phyloP scores from a whole-genome alignment of 1,140 invertebrate genomes.

The Drosophila biarmipes region DNA sequence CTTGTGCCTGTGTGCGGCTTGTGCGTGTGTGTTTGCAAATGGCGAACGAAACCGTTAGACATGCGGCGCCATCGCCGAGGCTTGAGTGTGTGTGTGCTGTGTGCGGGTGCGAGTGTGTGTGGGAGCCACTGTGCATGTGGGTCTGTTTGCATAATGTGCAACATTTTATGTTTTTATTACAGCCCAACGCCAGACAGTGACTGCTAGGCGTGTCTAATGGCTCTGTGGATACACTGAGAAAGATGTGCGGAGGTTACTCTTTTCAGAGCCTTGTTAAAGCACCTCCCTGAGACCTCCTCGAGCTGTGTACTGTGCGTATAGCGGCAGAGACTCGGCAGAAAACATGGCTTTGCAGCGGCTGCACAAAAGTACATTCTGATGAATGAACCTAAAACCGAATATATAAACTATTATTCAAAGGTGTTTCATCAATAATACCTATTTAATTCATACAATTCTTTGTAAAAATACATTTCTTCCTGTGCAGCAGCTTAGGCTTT shows the following conservation, averaged over 20 bases:
- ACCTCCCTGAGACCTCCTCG: too few species aligned
- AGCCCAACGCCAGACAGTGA: slow-evolving; percentile 49
- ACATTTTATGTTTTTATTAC: slow-evolving; percentile 63
- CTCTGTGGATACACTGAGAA: slow-evolving; percentile 30
- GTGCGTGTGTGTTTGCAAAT: slow-evolving; percentile 31
- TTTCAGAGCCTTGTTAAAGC: too few species aligned
- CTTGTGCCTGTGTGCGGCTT: slow-evolving; percentile 19
- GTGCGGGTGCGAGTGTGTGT: slow-evolving; percentile 11
- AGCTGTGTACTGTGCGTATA: too few species aligned
- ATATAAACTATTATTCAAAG: too few species aligned
- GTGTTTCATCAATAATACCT: too few species aligned
- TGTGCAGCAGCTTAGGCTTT: slow-evolving; percentile 11
- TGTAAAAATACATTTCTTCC: not conserved
- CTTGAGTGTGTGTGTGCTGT: slow-evolving; percentile 28
- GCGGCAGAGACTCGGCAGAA: too few species aligned
- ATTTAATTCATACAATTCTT: not conserved
- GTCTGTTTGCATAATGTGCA: slow-evolving; percentile 61
- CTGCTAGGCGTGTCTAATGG: slow-evolving; percentile 54
- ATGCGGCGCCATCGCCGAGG: slow-evolving; percentile 57
- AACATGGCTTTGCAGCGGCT: too few species aligned
- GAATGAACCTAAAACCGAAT: too few species aligned
- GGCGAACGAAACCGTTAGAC: slow-evolving; percentile 42
- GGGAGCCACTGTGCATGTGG: slow-evolving; percentile 4
- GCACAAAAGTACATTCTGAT: too few species aligned
- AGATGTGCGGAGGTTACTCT: too few species aligned